These are phyloP conservation scores for Cephalopachus bancanus DNA, from an alignment of 2,797 vertebrate genomes.

Conservation along the genomic window DNA sequence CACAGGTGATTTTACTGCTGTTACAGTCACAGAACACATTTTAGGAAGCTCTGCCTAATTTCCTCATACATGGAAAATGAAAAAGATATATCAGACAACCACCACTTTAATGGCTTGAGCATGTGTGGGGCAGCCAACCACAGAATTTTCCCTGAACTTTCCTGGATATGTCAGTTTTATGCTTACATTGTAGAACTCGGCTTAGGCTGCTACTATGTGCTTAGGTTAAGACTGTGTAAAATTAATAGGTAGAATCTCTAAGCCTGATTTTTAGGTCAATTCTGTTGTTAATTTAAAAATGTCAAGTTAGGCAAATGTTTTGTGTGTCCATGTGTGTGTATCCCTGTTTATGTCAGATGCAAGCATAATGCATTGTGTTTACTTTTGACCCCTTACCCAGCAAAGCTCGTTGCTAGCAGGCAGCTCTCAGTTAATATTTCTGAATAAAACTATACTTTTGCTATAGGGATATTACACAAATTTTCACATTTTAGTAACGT, in stretches of 20 bases:
- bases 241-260: slow-evolving; percentile 4
- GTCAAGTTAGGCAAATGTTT: not conserved
- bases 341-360: not conserved
- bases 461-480: not conserved
- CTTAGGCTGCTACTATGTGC: not conserved
- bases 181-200: not conserved
- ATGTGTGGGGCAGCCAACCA: not conserved
- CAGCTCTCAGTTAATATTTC: not conserved
- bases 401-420: not conserved
- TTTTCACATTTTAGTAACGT: not conserved
- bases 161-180: not conserved
- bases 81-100: not conserved
- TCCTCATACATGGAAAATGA: not conserved
- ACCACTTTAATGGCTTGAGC: not conserved
- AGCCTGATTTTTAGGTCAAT: not conserved
- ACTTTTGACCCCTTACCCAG: not conserved
- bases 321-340: not conserved
- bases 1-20: not conserved
- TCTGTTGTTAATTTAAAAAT: not conserved
- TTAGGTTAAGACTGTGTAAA: not conserved
- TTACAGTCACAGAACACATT: not conserved
- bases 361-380: not conserved
- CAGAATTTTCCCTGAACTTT: not conserved
- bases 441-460: not conserved
- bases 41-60: not conserved